Conservation (phyloP, 2,113 vertebrate genomes). For the Falcunculus frontatus region DNA sequence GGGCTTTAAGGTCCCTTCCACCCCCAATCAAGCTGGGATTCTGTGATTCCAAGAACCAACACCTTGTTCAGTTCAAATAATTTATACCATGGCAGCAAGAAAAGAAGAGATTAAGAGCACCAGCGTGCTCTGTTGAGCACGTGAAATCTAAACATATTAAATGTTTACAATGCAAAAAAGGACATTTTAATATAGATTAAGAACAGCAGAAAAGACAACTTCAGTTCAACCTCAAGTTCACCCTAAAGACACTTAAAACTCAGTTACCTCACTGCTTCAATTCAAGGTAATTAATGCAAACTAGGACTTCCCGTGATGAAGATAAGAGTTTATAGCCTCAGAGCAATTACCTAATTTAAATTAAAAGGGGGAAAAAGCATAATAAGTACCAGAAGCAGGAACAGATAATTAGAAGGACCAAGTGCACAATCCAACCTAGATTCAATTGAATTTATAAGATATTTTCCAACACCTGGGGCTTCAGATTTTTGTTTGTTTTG, state of each 20-base stretch:
- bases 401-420: background rate
- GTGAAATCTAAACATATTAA: background rate
- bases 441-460: background rate
- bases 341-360: conserved; percentile 24
- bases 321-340: conserved; percentile 11
- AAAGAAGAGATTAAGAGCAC: background rate
- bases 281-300: conserved; percentile 44
- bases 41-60: background rate
- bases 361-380: background rate
- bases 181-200: background rate
- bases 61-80: background rate
- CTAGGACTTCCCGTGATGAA: conserved; percentile 12
- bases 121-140: background rate
- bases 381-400: background rate
- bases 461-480: background rate
- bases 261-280: background rate
- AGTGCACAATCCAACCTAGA: background rate
- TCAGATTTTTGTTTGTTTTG: background rate
- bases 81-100: background rate
- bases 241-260: conserved; percentile 6
- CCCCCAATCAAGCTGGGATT: background rate
- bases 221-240: conserved; percentile 15
- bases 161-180: background rate
- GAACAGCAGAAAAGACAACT: background rate
- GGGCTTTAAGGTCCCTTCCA: background rate